Base-by-base conservation (phyloP, 2,888 invertebrate species). In the Hedya salicella region DNA sequence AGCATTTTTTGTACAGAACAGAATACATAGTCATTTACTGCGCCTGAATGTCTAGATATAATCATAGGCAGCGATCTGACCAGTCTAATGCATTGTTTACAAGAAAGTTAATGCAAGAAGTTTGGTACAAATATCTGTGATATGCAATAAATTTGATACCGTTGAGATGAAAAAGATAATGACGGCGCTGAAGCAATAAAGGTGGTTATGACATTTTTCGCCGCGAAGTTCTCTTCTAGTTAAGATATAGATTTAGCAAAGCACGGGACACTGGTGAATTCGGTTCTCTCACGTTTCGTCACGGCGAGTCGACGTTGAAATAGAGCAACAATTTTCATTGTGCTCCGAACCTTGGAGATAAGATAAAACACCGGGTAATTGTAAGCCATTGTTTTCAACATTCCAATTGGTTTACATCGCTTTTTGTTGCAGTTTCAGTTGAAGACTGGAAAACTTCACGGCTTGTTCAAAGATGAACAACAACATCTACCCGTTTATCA, bases 271-370 rank as follows among this genome's bases (percentile, higher is more conserved):
- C 19, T 52, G n/a, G n/a, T n/a, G 19, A 52, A 14, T 40, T 16
- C 11, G 32, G 40, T 11, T 63, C 49, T 50, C 52, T 32, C 39
- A 49, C 9, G 61, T 66, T 66, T 66, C 66, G 54, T 61, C 66
- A 66, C 25, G 36, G 19, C 21, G 50, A 59, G 65, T 65, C 59
- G 65, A 65, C 65, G 53, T 60, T 59, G 50, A 64, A 61, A 61
- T 46, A 54, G 48, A 48, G 16, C 61, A 75, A 79, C 74, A 81
- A 76, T 82, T 81, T 80, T 79, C 79, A 83, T 86, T 87, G 86
- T 86, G 75, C 81, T 60, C 71, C 71, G 68, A 82, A 77, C 79
- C 83, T 84, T 83, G 75, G 63, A 76, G 89, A 88, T 87, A 86
- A 87, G 86, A 88, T 86, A 83, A 79, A 74, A 70, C 67, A 71